Conservation (phyloP, 2,888 invertebrate genomes). For the Lagria hirta region DNA sequence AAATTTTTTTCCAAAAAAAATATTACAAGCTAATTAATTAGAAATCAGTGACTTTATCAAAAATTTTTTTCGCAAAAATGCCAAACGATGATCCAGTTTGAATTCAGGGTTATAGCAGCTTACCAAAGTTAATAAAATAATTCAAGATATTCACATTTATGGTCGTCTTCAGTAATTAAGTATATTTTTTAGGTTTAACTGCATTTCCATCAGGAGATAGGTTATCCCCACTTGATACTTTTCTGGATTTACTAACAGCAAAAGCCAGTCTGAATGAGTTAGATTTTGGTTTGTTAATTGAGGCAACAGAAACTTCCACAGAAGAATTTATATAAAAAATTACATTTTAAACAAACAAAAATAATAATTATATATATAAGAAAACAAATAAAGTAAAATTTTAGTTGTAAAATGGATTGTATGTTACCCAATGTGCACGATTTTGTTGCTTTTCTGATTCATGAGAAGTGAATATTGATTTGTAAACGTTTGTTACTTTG, state of each 20-base stretch:
- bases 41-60: too few species aligned
- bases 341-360: background rate
- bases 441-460: conserved; percentile 82
- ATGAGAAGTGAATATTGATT: conserved; percentile 92
- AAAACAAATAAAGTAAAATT: background rate
- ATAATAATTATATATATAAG: background rate
- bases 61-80: too few species aligned
- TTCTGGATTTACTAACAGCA: conserved; percentile 80
- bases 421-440: conserved; percentile 96
- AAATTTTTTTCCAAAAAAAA: too few species aligned
- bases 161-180: too few species aligned
- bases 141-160: too few species aligned
- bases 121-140: too few species aligned
- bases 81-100: too few species aligned
- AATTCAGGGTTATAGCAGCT: too few species aligned
- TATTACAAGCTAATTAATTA: too few species aligned
- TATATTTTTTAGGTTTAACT: conserved; percentile 61
- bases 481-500: conserved; percentile 85
- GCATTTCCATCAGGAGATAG: conserved; percentile 73
- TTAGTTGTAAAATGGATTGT: conserved; percentile 88
- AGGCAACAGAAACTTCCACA: conserved; percentile 72
- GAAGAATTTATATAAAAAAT: conserved; percentile 48
- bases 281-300: conserved; percentile 82
- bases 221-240: conserved; percentile 79
- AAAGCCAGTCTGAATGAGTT: conserved; percentile 84